Conservation (phyloP, 2,797 vertebrate genomes). For the Karalla daura region DNA sequence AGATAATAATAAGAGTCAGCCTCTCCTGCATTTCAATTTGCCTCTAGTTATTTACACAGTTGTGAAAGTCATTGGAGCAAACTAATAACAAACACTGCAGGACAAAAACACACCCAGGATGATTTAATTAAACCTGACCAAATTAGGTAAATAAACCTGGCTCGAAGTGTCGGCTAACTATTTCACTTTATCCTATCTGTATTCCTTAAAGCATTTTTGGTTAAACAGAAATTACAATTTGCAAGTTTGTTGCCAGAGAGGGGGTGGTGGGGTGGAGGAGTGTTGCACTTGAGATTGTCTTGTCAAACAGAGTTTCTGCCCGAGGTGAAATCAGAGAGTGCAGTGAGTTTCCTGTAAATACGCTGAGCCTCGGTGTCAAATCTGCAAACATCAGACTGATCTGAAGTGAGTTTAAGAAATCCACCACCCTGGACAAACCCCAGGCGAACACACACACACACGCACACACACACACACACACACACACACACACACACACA, state of each 20-base stretch:
- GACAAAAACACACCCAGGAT: conserved; percentile 22
- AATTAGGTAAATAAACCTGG: conserved; percentile 6
- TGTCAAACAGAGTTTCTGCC: conserved; percentile 8
- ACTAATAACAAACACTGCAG: conserved; percentile 26
- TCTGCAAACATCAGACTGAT: conserved; percentile 1
- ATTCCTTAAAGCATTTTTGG: neutral
- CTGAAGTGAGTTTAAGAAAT: neutral
- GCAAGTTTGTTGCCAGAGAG: neutral
- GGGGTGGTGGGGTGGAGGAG: too few species aligned
- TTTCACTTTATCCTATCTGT: neutral
- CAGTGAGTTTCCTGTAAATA: conserved; percentile 5
- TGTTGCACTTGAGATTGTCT: conserved; percentile 8
- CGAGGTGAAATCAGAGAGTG: conserved; percentile 14
- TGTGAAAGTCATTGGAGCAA: conserved; percentile 35
- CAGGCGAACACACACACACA: neutral
- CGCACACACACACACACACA: neutral
- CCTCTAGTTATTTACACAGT: conserved; percentile 30
- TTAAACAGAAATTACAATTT: neutral
- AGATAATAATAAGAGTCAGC: neutral
- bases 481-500: neutral
- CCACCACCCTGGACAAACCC: neutral
- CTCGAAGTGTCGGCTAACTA: neutral
- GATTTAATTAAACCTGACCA: conserved; percentile 15
- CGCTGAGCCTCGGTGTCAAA: neutral
- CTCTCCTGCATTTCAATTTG: neutral